Percentiles rank a stretch among this genome's conserved stretches.
phyloP scores from a whole-genome alignment of 92 coral and sea anemone genomes.

The Desmophyllum pertusum region DNA sequence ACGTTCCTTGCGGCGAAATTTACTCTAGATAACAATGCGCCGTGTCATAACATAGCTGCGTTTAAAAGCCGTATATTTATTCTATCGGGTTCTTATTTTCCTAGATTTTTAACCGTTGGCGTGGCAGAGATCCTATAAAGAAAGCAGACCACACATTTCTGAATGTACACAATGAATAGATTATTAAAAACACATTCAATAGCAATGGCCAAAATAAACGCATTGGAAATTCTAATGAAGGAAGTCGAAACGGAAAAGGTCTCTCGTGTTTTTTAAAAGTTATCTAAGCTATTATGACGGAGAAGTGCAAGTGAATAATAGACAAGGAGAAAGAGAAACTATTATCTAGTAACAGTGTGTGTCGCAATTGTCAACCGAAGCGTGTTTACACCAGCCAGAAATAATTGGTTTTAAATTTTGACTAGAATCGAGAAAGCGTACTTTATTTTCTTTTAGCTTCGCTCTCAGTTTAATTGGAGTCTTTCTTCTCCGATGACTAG shows the following conservation, averaged over 20 bases:
- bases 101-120: constrained; percentile 34
- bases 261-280: constrained; percentile 49
- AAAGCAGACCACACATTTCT: constrained; percentile 66
- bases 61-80: constrained; percentile 29
- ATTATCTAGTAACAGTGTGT: constrained; percentile 79
- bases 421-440: constrained; percentile 21
- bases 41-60: constrained; percentile 21
- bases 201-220: constrained; percentile 81
- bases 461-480: constrained; percentile 21
- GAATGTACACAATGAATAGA: constrained; percentile 93
- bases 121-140: constrained; percentile 45
- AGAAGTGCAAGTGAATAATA: constrained; percentile 45
- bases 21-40: constrained; percentile 26
- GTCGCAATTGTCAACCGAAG: constrained; percentile 70
- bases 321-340: constrained; percentile 37
- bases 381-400: constrained; percentile 74
- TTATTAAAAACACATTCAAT: constrained; percentile 92
- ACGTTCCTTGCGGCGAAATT: constrained; percentile 49
- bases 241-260: constrained; percentile 34
- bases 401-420: constrained; percentile 68
- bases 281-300: constrained; percentile 55
- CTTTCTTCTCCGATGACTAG: constrained; percentile 18
- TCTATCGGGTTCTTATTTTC: constrained; percentile 32
- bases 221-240: constrained; percentile 85
- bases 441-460: constrained; percentile 24